Evolutionary conservation across 2,113 vertebrate species (phyloP), one percentile per base, ranked within the genome.

Genomic region (Salvator merianae): DNA sequence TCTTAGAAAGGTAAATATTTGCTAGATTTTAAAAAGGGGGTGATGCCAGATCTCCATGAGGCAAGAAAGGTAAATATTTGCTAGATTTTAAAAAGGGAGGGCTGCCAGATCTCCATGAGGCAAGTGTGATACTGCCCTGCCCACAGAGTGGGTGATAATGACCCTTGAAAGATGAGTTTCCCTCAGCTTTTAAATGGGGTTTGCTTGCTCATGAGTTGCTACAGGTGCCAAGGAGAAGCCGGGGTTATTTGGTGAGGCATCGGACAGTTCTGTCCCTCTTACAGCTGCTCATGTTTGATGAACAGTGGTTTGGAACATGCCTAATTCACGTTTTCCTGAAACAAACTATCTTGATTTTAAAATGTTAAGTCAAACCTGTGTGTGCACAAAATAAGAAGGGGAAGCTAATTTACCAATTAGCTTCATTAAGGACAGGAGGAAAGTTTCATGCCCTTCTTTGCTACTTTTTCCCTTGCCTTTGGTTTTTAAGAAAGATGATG

Each of bases 401-500:
- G n/a, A 62, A 72, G 84, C 77, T 62, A 38, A 40, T 83, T 26
- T 78, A 0, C 18, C 3, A 3, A 7, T 9, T 47, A 22, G 30
- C 8, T 20, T 40, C 26, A 70, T 2, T 2, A 30, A 76, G 36
- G 79, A 36, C 55, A 80, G 47, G 6, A 86, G 9, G 34, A 53
- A 72, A 68, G 66, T 5, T 43, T 71, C 40, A 34, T 77, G 34
- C 2, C 0, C 0, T 71, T 87, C 88, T 78, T 4, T 47, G 65
- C 65, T 38, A 16, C 53, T 88, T 65, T 87, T 16, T 2, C 72
- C 73, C 77, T 59, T 26, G 36, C 14, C 69, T 63, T 14, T 89
- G 47, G 0, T 0, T 26, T 86, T 88, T 80, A 20, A 84, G 87
- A 81, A 81, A n/a, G 40, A 84, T 88, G 85, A 80, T 78, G 79